phyloP scores from a whole-genome alignment of 2,797 vertebrate genomes.

The Cyclura pinguis region DNA sequence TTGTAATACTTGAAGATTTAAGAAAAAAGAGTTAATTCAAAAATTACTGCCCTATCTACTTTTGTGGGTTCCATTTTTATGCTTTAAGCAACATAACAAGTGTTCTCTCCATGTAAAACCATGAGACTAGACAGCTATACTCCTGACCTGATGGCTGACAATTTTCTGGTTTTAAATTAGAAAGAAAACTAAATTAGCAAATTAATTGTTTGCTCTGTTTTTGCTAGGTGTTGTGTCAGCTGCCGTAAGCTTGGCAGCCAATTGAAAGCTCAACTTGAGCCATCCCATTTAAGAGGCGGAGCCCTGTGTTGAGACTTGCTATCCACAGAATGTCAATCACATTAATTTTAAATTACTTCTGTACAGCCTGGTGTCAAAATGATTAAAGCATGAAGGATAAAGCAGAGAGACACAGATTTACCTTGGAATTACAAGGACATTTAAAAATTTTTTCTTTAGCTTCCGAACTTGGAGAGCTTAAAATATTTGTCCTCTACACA shows the following conservation, averaged over 20 bases:
- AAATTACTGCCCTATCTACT: background rate
- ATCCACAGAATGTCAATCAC: slow-evolving; percentile 90
- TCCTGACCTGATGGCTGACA: slow-evolving; percentile 78
- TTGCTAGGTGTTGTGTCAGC: slow-evolving; percentile 86
- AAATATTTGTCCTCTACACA: slow-evolving; percentile 7
- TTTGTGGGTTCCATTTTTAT: background rate
- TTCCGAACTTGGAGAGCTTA: slow-evolving; percentile 37
- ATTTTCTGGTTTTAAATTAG: slow-evolving; percentile 95
- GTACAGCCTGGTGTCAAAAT: slow-evolving; percentile 92
- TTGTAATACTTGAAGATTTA: background rate
- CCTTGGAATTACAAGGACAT: slow-evolving; percentile 75
- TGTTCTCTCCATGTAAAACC: background rate
- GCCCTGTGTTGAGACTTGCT: slow-evolving; percentile 73
- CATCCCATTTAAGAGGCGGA: slow-evolving; percentile 74
- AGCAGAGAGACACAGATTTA: slow-evolving; percentile 76
- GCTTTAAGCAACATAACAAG: background rate
- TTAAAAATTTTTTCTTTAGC: slow-evolving; percentile 46
- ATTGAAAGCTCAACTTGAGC: slow-evolving; percentile 69
- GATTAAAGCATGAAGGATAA: slow-evolving; percentile 89
- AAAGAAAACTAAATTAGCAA: slow-evolving; percentile 92
- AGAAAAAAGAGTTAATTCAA: slow-evolving; percentile 5
- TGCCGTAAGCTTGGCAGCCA: slow-evolving; percentile 83
- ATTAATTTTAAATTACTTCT: slow-evolving; percentile 95
- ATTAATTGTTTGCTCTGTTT: slow-evolving; percentile 92
- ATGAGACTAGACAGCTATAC: slow-evolving; percentile 66